Base-by-base conservation (phyloP, 2,888 invertebrate species). In the Hermaeophaga mercurialis region DNA sequence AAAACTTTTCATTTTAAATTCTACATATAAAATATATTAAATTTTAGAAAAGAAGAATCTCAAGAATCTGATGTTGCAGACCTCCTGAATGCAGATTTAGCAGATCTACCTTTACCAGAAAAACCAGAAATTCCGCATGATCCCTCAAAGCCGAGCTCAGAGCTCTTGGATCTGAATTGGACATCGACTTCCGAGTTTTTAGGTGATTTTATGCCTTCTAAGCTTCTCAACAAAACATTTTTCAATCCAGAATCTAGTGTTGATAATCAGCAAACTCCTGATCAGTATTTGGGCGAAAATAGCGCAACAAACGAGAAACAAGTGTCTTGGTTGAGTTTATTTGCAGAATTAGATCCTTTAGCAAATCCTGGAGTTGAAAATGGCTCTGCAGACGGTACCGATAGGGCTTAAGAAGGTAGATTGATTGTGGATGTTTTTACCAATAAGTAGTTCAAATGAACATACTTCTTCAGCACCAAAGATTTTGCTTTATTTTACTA, bases 321-420 rank as follows among this genome's bases (percentile, higher is more conserved):
- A 67, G 71, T 78, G 61, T 75, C 76, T 9, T 96, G 96, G 96
- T 87, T 93, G 73, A 92, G 91, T 77, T 80, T 96, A 49, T 96
- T 96, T 80, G 91, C 95, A 31, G 96, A 96, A 77, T 78, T 96
- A 55, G 96, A 96, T 80, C 96, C 96, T 0, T 80, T 96, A 26
- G 86, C 93, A 8, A 94, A 94, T 79, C 92, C 93, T 33, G 90
- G 93, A 66, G 70, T 74, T 64, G 76, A 65, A 36, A 58, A 64
- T 36, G 66, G 63, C 44, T 54, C 49, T 46, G 61, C 65, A 9
- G 69, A 43, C 12, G 43, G 43, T 24, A 43, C 65, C 7, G 69
- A 70, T 56, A 62, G 68, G 49, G 72, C 69, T 34, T 71, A 68
- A 68, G 43, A 9, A 8, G 28, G n/a, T n/a, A n/a, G n/a, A n/a